Evolutionary conservation across 2,888 invertebrate genomes (phyloP).

Genomic region (Noctua janthe): DNA sequence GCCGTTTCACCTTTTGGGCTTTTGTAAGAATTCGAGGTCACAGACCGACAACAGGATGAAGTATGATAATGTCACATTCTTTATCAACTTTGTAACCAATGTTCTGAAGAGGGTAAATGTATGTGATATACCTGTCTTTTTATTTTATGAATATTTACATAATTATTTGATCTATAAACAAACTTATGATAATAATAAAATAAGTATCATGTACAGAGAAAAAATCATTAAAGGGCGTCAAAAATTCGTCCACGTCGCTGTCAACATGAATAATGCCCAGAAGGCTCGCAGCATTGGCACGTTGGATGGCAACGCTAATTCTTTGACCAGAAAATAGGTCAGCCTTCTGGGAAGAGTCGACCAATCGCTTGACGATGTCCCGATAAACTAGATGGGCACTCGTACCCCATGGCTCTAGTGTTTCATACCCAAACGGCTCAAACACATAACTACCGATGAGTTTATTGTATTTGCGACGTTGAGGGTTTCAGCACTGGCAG

Average conservation of each 20-base stretch:
- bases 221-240: no score
- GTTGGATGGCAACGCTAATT: no score
- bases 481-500: no score
- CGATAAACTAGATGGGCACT: no score
- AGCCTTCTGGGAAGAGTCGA: no score
- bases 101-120: background rate
- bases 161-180: background rate
- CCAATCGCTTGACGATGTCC: no score
- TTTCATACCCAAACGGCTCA: no score
- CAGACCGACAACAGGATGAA: background rate
- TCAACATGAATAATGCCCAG: background rate
- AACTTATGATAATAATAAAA: background rate
- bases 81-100: conserved; percentile 1
- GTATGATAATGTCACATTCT: background rate
- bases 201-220: background rate
- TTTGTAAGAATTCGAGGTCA: conserved; percentile 28
- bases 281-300: no score
- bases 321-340: no score
- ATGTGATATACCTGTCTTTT: background rate
- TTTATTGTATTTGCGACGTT: no score
- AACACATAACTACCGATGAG: no score
- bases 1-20: conserved; percentile 28
- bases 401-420: no score
- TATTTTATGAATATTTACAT: background rate
- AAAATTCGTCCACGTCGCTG: background rate